Base-by-base conservation (phyloP, 2,113 vertebrate species). In the Corvus moneduloides region DNA sequence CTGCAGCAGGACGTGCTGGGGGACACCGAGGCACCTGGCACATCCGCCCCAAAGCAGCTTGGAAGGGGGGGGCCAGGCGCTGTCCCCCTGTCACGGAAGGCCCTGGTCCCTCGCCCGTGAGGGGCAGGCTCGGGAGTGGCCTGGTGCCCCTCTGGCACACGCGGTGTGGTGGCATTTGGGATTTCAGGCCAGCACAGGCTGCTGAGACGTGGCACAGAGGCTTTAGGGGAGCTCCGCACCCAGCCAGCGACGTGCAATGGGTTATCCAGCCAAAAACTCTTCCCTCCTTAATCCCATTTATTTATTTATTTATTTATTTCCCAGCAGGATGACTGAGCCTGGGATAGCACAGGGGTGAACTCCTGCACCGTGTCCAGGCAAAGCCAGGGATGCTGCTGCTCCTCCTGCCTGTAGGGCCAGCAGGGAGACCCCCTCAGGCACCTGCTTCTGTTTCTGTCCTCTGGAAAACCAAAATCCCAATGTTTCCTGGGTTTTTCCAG, bases 341-440 rank as follows among this genome's bases (percentile, higher is more conserved):
- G 28, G 24, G 48, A 6, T 35, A 13, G 22, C 28, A 13, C 0
- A 0, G 14, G 18, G 48, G 11, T 59, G 64, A 86, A 37, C 55
- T n/a, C 59, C 49, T 6, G 11, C 23, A 4, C 27, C 1, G 3
- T 46, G 71, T 10, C 24, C 3, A 5, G 48, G 41, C n/a, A 63
- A 72, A 82, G 44, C 23, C 7, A 4, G 43, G 43, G 67, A 15
- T 83, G 44, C 43, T 87, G 68, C 54, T 72, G 26, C 35, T 55
- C 5, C 52, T 82, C 32, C 46, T 3, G 0, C 35, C 37, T 23
- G 14, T 15, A 13, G 48, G 26, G 69, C 27, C 52, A 28, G 43
- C 10, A 7, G 35, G 52, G 32, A 87, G 7, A 63, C 2, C 9
- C 18, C 23, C 7, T 3, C 27, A 13, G 71, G 24, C 21, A 35